phyloP scores from a whole-genome alignment of 2,888 invertebrate genomes.

The Apotomis turbidana region DNA sequence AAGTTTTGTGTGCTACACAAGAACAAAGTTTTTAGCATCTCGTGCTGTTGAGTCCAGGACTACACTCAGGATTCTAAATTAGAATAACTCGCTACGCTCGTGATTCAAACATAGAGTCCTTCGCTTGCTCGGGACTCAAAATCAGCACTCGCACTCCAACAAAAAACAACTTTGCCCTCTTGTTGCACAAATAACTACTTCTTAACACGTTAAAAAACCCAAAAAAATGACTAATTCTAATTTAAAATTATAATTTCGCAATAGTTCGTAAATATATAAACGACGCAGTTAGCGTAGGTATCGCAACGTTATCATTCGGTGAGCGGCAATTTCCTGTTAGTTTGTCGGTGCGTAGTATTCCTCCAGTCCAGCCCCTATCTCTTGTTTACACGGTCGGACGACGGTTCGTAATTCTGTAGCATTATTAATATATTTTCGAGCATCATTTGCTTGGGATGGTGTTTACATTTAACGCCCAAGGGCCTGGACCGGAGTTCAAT shows the following conservation, averaged over 20 bases:
- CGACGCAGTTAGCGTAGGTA: constrained; percentile 6
- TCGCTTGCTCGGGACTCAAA: too few relatives aligned
- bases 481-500: constrained; percentile 22
- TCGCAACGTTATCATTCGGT: constrained; percentile 30
- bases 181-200: not conserved
- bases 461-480: constrained; percentile 37
- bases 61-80: too few relatives aligned
- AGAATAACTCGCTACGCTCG: too few relatives aligned
- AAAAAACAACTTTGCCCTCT: too few relatives aligned
- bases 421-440: constrained; percentile 26
- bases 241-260: not conserved
- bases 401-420: constrained; percentile 27
- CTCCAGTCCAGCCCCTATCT: constrained; percentile 9
- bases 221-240: not conserved
- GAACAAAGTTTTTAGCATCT: too few relatives aligned
- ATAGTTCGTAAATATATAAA: not conserved
- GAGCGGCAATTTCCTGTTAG: constrained; percentile 35
- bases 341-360: constrained; percentile 37
- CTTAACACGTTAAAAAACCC: not conserved
- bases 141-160: too few relatives aligned
- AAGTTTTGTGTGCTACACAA: too few relatives aligned
- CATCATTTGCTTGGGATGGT: constrained; percentile 22
- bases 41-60: too few relatives aligned
- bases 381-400: constrained; percentile 30
- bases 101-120: too few relatives aligned